Percentiles rank a stretch among this genome's conserved stretches.
phyloP scores from a whole-genome alignment of 2,888 invertebrate genomes.

The Phlogophora meticulosa region DNA sequence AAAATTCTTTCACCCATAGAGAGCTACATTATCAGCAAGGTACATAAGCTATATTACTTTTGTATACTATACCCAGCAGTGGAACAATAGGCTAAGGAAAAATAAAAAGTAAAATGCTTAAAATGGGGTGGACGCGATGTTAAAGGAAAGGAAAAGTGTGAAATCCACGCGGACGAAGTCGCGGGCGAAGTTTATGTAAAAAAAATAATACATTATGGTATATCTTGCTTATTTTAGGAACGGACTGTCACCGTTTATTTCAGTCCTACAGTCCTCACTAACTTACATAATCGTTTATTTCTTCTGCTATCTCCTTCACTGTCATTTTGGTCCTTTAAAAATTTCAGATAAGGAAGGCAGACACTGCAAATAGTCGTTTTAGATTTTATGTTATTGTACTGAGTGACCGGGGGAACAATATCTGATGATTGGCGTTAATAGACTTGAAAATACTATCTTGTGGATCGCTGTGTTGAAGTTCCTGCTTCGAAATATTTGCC shows the following conservation, averaged over 20 bases:
- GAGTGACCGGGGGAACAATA: slow-evolving; percentile 29
- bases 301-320: slow-evolving; percentile 28
- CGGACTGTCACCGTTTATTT: slow-evolving; percentile 17
- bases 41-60: too few relatives aligned
- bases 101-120: too few relatives aligned
- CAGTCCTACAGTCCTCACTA: slow-evolving; percentile 1
- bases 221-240: background rate
- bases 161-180: too few relatives aligned
- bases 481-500: background rate
- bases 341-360: slow-evolving; percentile 27
- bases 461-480: background rate
- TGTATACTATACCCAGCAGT: too few relatives aligned
- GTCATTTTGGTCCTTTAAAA: slow-evolving; percentile 28
- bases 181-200: too few relatives aligned
- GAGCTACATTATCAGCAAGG: too few relatives aligned
- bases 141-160: too few relatives aligned
- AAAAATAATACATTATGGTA: too few relatives aligned
- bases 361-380: slow-evolving; percentile 18
- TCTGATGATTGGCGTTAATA: slow-evolving; percentile 10
- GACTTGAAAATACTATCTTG: slow-evolving; percentile 10
- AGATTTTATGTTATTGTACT: slow-evolving; percentile 34
- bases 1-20: too few relatives aligned
- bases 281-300: slow-evolving; percentile 37
- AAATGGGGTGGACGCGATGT: too few relatives aligned
- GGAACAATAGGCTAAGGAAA: too few relatives aligned